phyloP scores from a whole-genome alignment of 2,113 vertebrate genomes.

The Gnathonemus longibarbis region DNA sequence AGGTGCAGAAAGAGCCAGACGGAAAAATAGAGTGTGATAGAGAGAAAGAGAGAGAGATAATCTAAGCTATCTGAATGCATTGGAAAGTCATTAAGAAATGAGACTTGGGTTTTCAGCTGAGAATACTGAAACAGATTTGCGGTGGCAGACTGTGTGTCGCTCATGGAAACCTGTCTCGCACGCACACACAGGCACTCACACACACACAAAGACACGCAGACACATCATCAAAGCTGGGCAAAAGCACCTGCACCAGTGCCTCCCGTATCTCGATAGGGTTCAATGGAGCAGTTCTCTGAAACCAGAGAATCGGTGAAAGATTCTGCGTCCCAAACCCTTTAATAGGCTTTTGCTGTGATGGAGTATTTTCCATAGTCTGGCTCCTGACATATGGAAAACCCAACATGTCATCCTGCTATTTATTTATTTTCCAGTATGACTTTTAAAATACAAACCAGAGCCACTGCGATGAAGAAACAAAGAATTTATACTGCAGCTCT shows the following conservation, averaged over 20 bases:
- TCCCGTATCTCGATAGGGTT: not conserved
- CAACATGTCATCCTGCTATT: slow-evolving; percentile 38
- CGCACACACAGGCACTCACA: not conserved
- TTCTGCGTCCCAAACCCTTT: slow-evolving; percentile 2
- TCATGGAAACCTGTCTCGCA: not conserved
- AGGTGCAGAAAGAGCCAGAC: slow-evolving; percentile 1
- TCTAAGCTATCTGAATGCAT: slow-evolving; percentile 18
- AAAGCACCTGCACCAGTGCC: not conserved
- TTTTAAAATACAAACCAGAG: slow-evolving; percentile 68
- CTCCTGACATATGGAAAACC: slow-evolving; percentile 56
- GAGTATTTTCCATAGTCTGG: slow-evolving; percentile 28
- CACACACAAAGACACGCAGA: not conserved
- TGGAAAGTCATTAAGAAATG: slow-evolving; percentile 23
- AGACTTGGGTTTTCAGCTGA: slow-evolving; percentile 8
- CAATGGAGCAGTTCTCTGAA: slow-evolving; percentile 17
- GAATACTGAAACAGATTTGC: slow-evolving; percentile 11
- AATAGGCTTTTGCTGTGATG: not conserved
- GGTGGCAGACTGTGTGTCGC: not conserved
- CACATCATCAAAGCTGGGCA: not conserved
- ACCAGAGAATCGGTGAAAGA: not conserved
- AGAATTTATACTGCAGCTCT: slow-evolving; percentile 67
- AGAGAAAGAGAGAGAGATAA: not conserved
- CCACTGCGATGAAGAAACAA: slow-evolving; percentile 66
- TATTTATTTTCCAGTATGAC: slow-evolving; percentile 52
- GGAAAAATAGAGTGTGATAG: not conserved